phyloP scores from a whole-genome alignment of 2,113 vertebrate genomes.

The Mesembrinibis cayennensis region DNA sequence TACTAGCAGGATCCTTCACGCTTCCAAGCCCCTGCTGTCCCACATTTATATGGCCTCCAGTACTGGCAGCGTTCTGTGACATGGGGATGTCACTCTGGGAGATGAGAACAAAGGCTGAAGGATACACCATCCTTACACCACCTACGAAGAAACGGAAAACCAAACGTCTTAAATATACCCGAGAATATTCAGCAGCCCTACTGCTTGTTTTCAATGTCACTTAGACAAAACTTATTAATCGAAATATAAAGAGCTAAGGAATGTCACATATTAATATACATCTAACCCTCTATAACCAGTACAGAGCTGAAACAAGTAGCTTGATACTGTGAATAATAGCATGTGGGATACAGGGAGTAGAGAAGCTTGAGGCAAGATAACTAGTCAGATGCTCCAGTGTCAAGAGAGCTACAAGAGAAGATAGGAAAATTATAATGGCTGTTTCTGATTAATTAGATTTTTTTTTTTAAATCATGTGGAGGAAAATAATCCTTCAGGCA shows the following conservation, averaged over 20 bases:
- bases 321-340: constrained; percentile 46
- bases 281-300: not conserved
- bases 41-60: constrained; percentile 72
- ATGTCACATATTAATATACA: not conserved
- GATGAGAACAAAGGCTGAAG: constrained; percentile 94
- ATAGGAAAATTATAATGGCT: constrained; percentile 56
- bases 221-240: not conserved
- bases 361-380: constrained; percentile 66
- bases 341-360: constrained; percentile 58
- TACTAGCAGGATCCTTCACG: constrained; percentile 83
- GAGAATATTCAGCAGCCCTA: not conserved
- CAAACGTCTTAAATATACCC: not conserved
- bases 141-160: constrained; percentile 69
- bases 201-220: not conserved
- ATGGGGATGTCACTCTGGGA: constrained; percentile 91
- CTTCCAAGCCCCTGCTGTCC: constrained; percentile 79
- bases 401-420: constrained; percentile 59
- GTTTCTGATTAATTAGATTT: constrained; percentile 55
- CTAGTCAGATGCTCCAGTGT: constrained; percentile 48
- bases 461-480: not conserved
- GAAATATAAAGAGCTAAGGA: not conserved
- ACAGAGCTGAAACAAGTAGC: constrained; percentile 9
- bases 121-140: constrained; percentile 97
- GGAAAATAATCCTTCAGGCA: constrained; percentile 54
- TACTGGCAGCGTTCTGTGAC: constrained; percentile 79